phyloP scores from a whole-genome alignment of 2,113 vertebrate genomes.

The Pelmatolapia mariae region DNA sequence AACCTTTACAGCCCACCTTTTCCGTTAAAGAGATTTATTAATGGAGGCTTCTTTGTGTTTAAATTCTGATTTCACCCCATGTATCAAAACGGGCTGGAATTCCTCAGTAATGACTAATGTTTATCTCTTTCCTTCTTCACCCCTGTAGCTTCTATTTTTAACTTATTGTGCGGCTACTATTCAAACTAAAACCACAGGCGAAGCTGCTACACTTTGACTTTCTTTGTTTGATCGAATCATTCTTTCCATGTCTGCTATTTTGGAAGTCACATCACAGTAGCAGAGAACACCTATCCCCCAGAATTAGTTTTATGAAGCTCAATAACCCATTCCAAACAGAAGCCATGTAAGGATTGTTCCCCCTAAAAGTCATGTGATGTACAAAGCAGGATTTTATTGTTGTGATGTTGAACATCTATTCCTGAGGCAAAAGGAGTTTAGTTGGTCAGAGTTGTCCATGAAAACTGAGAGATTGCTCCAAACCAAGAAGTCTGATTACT shows the following conservation, averaged over 20 bases:
- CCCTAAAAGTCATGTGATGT: background rate
- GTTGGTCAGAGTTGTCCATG: background rate
- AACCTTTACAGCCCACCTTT: background rate
- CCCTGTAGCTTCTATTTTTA: constrained; percentile 28
- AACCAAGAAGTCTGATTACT: constrained; percentile 20
- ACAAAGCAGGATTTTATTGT: background rate
- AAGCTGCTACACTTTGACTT: background rate
- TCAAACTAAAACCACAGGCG: background rate
- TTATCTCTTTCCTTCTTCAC: constrained; percentile 25
- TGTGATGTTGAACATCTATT: background rate
- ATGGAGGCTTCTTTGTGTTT: background rate
- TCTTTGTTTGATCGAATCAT: constrained; percentile 20
- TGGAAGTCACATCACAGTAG: background rate
- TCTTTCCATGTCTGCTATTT: background rate
- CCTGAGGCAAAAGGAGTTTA: background rate
- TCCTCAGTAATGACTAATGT: constrained; percentile 19
- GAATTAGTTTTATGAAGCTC: background rate
- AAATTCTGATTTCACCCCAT: background rate
- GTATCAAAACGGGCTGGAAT: background rate
- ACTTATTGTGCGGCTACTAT: background rate
- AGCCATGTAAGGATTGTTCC: background rate
- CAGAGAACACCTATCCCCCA: background rate
- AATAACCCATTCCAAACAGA: background rate
- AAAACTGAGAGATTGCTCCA: background rate
- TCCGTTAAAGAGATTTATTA: background rate